Conservation (phyloP, 1,140 invertebrate species). For the Marisa cornuarietis region DNA sequence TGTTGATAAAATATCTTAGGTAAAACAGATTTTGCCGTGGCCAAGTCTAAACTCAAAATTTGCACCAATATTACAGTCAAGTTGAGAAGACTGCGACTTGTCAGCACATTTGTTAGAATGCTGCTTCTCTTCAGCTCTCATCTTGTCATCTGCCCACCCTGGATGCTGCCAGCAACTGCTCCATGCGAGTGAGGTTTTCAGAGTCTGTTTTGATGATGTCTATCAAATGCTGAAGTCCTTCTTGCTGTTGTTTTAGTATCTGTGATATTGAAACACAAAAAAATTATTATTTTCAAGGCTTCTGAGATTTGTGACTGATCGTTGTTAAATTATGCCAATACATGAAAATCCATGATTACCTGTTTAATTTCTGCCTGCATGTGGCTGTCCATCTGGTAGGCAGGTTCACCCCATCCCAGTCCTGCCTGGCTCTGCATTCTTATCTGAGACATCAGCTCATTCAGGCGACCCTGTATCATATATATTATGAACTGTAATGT, state of each 20-base stretch:
- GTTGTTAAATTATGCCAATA: not conserved
- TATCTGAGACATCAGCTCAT: slow-evolving; percentile 88
- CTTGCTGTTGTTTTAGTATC: slow-evolving; percentile 84
- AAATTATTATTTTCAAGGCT: not conserved
- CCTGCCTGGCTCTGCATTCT: slow-evolving; percentile 78
- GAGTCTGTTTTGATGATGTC: slow-evolving; percentile 82
- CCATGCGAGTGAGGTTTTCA: slow-evolving; percentile 81
- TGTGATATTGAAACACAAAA: slow-evolving; percentile 57
- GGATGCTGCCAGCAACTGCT: slow-evolving; percentile 65
- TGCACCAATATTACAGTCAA: no score
- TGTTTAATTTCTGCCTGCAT: slow-evolving; percentile 74
- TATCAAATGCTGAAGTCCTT: slow-evolving; percentile 83
- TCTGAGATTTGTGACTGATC: not conserved
- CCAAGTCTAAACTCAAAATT: no score
- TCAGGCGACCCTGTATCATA: slow-evolving; percentile 78
- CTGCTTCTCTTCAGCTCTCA: no score
- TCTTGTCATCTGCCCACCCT: slow-evolving; percentile 2
- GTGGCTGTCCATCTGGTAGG: slow-evolving; percentile 74
- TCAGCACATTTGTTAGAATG: no score
- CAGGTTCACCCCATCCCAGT: slow-evolving; percentile 60
- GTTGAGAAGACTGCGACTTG: no score
- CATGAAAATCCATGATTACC: slow-evolving; percentile 55
- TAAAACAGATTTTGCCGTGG: no score
- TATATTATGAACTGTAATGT: not conserved
- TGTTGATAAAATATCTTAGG: no score